These are phyloP conservation scores for Mungos mungo DNA, from an alignment of 2,113 vertebrate genomes.

Conservation along the genomic window DNA sequence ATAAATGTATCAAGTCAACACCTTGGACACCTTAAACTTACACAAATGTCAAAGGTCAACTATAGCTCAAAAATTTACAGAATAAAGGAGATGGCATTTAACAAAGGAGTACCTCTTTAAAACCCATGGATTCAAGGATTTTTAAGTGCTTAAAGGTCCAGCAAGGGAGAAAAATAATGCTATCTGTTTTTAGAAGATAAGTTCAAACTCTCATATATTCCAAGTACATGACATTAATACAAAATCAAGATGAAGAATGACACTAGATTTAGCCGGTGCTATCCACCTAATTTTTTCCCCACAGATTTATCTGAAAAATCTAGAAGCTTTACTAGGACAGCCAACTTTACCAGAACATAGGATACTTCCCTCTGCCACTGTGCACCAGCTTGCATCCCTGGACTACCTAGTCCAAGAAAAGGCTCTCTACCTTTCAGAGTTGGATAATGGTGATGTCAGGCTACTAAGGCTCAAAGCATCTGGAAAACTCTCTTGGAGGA, in stretches of 20 bases:
- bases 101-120: background rate
- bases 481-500: slow-evolving; percentile 80
- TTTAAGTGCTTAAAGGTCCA: background rate
- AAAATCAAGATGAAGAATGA: background rate
- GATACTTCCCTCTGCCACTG: slow-evolving; percentile 82
- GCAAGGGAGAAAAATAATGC: background rate
- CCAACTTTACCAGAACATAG: slow-evolving; percentile 82
- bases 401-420: slow-evolving; percentile 85
- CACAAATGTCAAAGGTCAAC: background rate
- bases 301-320: slow-evolving; percentile 89
- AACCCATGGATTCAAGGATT: background rate
- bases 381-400: slow-evolving; percentile 79
- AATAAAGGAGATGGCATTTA: background rate
- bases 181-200: background rate
- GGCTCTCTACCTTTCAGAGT: slow-evolving; percentile 88
- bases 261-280: background rate
- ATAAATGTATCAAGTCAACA: background rate
- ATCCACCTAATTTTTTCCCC: background rate
- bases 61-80: background rate
- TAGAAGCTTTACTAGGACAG: slow-evolving; percentile 75
- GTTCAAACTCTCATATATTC: background rate
- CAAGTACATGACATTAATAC: background rate
- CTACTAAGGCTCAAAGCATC: slow-evolving; percentile 84
- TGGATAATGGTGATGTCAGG: slow-evolving; percentile 81
- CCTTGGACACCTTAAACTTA: background rate